A percentile compares a stretch with the other conserved stretches of the same genome.
These are phyloP conservation scores for Bryconaethiops microstoma DNA, from an alignment of 2,797 vertebrate species.

Conservation along the genomic window DNA sequence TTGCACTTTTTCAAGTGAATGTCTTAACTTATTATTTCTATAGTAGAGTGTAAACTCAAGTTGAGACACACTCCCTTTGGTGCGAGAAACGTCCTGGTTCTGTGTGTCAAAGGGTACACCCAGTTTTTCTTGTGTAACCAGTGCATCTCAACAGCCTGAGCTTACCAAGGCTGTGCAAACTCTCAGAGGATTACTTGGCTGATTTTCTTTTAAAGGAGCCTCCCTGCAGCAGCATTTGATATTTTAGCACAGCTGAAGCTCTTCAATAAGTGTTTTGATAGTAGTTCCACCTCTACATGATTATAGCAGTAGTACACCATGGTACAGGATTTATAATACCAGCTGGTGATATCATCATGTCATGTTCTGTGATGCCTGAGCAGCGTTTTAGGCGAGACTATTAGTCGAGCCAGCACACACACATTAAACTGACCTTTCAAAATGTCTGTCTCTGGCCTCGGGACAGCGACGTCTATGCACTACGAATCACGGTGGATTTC, in stretches of 20 bases:
- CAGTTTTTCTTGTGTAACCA: constrained; percentile 20
- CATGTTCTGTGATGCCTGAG: not conserved
- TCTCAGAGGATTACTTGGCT: not conserved
- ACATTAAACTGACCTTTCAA: constrained; percentile 26
- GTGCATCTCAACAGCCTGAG: constrained; percentile 21
- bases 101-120: not conserved
- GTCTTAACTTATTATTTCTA: not conserved
- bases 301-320: not conserved
- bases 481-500: not conserved
- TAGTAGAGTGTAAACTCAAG: not conserved
- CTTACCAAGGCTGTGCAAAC: not conserved
- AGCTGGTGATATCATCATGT: too few relatives aligned
- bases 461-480: not conserved
- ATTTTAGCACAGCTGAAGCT: not conserved
- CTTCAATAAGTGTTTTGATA: not conserved
- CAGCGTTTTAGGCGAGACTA: not conserved
- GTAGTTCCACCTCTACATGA: too few relatives aligned
- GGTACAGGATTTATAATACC: not conserved
- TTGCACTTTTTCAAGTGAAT: too few relatives aligned
- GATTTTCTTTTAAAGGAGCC: too few relatives aligned
- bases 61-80: not conserved
- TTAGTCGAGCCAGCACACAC: not conserved
- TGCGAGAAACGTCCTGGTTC: not conserved
- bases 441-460: constrained; percentile 29
- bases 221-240: too few relatives aligned